Conservation (phyloP, 2,797 vertebrate genomes). For the Cercopithecus petaurista region DNA sequence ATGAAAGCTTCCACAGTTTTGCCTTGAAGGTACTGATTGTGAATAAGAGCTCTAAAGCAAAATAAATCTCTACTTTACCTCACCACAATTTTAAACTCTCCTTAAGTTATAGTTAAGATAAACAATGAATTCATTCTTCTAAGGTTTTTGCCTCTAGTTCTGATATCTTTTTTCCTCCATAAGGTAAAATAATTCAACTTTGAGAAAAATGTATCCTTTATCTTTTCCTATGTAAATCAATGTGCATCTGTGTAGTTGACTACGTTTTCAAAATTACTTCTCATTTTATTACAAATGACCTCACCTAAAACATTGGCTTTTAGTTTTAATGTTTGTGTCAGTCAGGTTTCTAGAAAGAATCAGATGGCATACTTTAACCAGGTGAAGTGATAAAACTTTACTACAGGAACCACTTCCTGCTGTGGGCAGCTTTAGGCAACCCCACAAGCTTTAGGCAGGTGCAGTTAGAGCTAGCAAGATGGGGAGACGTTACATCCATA, state of each 20-base stretch:
- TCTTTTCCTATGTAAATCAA: neutral
- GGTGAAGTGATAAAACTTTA: neutral
- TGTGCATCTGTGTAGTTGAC: neutral
- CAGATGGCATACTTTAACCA: neutral
- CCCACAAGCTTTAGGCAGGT: neutral
- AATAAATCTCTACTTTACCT: neutral
- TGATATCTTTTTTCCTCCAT: neutral
- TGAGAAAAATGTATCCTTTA: neutral
- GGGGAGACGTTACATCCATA: neutral
- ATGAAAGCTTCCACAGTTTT: neutral
- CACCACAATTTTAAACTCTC: neutral
- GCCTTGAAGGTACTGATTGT: neutral
- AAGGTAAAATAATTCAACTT: neutral
- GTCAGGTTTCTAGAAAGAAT: neutral
- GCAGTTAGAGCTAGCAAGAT: neutral
- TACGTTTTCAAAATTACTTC: neutral
- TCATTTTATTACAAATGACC: neutral
- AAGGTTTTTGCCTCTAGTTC: neutral
- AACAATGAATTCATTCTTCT: constrained; percentile 43
- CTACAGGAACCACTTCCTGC: neutral
- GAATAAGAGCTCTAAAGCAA: neutral
- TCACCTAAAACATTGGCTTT: neutral
- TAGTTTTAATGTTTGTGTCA: neutral
- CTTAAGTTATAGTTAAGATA: neutral
- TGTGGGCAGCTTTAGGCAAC: neutral